phyloP scores from a whole-genome alignment of 2,113 vertebrate genomes.

The Podilymbus podiceps region DNA sequence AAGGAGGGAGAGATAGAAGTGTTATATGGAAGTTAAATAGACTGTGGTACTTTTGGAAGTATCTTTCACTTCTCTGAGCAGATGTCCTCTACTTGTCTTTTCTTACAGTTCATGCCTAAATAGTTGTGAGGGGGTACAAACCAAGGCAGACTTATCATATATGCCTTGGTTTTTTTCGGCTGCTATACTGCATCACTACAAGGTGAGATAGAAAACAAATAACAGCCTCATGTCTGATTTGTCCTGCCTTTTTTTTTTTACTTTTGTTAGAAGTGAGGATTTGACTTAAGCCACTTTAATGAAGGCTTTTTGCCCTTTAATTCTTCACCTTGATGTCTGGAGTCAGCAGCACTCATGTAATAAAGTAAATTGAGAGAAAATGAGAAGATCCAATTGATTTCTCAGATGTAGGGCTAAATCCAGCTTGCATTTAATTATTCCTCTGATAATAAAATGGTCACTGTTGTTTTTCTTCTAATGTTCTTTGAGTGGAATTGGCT shows the following conservation, averaged over 20 bases:
- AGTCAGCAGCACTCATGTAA: neutral
- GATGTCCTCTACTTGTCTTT: neutral
- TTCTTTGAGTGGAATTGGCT: slow-evolving; percentile 1
- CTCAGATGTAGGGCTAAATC: neutral
- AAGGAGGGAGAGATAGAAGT: neutral
- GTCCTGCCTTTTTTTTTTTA: neutral
- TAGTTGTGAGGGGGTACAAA: neutral
- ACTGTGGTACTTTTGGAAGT: neutral
- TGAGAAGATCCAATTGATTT: neutral
- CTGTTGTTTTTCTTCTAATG: neutral
- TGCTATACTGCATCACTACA: neutral
- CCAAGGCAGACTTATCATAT: neutral
- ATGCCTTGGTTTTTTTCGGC: neutral
- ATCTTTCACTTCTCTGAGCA: neutral
- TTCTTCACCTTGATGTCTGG: neutral
- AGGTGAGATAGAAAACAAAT: neutral
- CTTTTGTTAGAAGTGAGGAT: neutral
- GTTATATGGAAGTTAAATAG: neutral
- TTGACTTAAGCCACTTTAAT: neutral
- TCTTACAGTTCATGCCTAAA: neutral
- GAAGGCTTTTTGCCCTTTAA: neutral
- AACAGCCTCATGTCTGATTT: neutral
- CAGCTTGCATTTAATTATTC: neutral
- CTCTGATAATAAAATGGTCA: neutral
- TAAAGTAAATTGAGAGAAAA: slow-evolving; percentile 6